A percentile compares a stretch with the other conserved stretches of the same genome.
phyloP scores from a whole-genome alignment of 1,140 invertebrate genomes.

The Meloidogyne hapla region DNA sequence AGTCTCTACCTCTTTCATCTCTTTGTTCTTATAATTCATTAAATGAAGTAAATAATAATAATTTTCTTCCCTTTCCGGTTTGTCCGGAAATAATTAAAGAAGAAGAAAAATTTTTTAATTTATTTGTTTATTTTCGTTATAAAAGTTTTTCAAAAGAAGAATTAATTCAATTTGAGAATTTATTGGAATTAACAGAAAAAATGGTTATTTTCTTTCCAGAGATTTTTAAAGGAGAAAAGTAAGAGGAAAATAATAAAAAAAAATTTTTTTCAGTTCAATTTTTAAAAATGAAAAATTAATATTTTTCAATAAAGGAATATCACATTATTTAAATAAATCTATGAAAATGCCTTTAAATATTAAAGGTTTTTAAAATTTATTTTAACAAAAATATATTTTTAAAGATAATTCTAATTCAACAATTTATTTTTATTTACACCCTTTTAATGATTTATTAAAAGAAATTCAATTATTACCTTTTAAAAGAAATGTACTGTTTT shows the following conservation, averaged over 20 bases:
- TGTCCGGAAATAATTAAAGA: background rate
- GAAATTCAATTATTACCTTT: background rate
- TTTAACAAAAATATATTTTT: background rate
- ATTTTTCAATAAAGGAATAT: background rate
- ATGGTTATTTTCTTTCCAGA: background rate
- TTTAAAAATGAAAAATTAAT: slow-evolving; percentile 1
- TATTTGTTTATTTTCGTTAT: slow-evolving; percentile 15
- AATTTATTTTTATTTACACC: background rate
- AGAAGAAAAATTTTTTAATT: background rate
- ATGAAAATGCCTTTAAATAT: background rate
- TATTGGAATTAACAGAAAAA: slow-evolving; percentile 8
- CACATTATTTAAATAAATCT: background rate
- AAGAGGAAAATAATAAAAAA: background rate
- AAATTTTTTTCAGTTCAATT: background rate
- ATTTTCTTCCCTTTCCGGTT: background rate
- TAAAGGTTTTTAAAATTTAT: background rate
- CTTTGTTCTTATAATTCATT: background rate
- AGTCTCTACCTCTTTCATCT: background rate
- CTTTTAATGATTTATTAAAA: background rate
- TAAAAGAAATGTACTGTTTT: slow-evolving; percentile 5
- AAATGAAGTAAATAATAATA: background rate
- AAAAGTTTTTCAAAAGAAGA: background rate
- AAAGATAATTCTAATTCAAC: background rate
- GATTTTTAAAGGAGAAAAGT: background rate
- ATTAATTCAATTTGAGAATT: background rate